Evolutionary conservation across 2,888 invertebrate species (phyloP).

Genomic region (Drosophila nigritarsus): DNA sequence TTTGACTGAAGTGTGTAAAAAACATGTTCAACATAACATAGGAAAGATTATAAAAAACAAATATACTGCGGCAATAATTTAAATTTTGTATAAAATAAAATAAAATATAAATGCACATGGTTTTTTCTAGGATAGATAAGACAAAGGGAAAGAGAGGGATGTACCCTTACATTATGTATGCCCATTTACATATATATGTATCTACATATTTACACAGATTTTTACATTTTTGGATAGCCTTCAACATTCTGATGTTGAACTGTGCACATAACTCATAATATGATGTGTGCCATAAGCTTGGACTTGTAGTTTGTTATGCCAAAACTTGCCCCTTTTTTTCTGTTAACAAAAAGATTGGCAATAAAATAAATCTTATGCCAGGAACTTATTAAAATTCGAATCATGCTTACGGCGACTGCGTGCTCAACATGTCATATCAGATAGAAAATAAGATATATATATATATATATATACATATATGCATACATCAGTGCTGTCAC

Average conservation of each 20-base stretch:
- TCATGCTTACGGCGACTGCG: slow-evolving; percentile 51
- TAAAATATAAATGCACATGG: too few relatives aligned
- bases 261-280: slow-evolving; percentile 52
- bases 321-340: slow-evolving; percentile 14
- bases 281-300: slow-evolving; percentile 45
- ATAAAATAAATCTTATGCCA: slow-evolving; percentile 41
- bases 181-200: slow-evolving; percentile 6
- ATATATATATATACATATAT: background rate
- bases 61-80: background rate
- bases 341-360: slow-evolving; percentile 24
- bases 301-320: slow-evolving; percentile 18
- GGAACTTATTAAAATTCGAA: slow-evolving; percentile 74
- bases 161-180: background rate
- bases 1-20: background rate
- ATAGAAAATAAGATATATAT: background rate
- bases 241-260: slow-evolving; percentile 10
- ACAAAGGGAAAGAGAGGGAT: background rate
- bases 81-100: background rate
- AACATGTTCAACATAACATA: background rate
- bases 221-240: slow-evolving; percentile 45
- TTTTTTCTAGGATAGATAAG: background rate
- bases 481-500: slow-evolving; percentile 25
- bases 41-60: background rate
- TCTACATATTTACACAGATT: slow-evolving; percentile 20
- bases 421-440: slow-evolving; percentile 25